Evolutionary conservation across 2,797 vertebrate genomes (phyloP).

Genomic region (Alcedo quadribrachys): DNA sequence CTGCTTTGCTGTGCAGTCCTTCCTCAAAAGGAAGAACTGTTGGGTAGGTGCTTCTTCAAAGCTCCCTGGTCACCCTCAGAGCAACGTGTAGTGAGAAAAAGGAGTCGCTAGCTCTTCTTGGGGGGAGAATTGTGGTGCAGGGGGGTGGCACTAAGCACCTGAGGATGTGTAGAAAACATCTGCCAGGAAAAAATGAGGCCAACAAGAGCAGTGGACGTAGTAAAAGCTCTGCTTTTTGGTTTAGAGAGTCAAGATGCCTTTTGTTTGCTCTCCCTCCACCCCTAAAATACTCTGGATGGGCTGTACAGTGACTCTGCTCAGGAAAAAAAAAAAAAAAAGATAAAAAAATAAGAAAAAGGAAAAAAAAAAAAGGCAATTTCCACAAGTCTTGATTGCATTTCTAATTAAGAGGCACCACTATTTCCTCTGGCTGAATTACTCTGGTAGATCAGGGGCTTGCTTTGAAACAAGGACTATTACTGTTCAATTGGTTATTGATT

Average conservation of each 20-base stretch:
- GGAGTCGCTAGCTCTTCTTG: background rate
- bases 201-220: background rate
- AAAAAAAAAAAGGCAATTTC: background rate
- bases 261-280: background rate
- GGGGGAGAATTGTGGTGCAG: background rate
- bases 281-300: background rate
- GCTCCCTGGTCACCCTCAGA: background rate
- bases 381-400: background rate
- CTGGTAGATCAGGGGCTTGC: background rate
- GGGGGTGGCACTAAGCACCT: background rate
- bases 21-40: background rate
- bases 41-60: background rate
- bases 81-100: fast-evolving
- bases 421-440: background rate
- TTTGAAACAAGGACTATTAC: background rate
- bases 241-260: background rate
- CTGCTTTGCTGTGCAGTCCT: background rate
- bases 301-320: background rate
- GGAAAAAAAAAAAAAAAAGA: background rate
- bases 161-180: background rate
- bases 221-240: background rate
- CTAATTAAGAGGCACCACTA: background rate
- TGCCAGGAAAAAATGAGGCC: background rate
- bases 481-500: constrained; percentile 39
- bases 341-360: too few relatives aligned